Evolutionary conservation across 2,113 vertebrate species (phyloP).

Genomic region (Thalassarche chlororhynchos): DNA sequence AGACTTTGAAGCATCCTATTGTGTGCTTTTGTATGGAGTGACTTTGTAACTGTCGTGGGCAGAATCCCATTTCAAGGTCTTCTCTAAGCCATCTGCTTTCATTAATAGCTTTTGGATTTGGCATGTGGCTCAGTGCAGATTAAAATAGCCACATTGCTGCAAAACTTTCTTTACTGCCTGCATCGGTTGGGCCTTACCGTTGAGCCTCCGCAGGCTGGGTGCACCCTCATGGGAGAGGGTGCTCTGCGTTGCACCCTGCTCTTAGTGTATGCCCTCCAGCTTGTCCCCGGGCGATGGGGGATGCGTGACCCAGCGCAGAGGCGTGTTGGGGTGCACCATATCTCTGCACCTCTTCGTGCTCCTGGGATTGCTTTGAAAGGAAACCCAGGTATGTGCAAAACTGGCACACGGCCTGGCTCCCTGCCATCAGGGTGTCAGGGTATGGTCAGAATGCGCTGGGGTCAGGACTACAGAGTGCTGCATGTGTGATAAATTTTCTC

Average conservation of each 20-base stretch:
- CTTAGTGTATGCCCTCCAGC: neutral
- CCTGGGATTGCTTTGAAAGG: neutral
- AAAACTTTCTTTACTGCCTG: neutral
- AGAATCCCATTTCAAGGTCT: slow-evolving; percentile 29
- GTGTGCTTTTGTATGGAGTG: neutral
- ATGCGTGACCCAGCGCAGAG: neutral
- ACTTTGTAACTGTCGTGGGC: neutral
- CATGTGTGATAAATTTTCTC: neutral
- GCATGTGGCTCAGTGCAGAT: neutral
- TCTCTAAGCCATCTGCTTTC: slow-evolving; percentile 27
- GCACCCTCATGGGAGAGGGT: rapidly evolving
- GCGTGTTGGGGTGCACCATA: neutral
- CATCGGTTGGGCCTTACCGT: neutral
- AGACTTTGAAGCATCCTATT: neutral
- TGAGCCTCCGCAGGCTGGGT: rapidly evolving
- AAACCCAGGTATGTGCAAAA: neutral
- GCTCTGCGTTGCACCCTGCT: neutral
- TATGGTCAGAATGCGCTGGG: neutral
- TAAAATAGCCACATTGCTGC: neutral
- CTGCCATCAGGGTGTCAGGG: rapidly evolving
- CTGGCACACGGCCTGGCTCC: neutral
- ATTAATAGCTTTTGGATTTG: neutral
- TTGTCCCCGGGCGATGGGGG: neutral
- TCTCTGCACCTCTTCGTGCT: rapidly evolving
- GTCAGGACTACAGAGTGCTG: neutral